Conservation (phyloP, 1,140 invertebrate genomes). For the Eciton burchellii region DNA sequence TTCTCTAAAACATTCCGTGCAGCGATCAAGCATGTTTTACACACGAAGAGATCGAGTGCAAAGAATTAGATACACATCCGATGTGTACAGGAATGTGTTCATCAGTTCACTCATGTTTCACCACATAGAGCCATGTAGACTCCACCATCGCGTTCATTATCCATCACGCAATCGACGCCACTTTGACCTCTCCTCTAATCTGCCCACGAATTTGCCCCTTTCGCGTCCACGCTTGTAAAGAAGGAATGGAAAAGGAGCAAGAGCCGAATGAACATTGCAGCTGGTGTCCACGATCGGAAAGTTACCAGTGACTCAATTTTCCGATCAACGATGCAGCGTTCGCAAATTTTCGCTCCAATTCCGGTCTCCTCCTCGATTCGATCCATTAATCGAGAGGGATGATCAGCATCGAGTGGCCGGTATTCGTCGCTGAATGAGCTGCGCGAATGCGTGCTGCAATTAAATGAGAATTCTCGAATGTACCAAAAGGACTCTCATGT, state of each 20-base stretch:
- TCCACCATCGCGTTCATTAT: neutral
- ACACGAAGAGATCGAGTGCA: slow-evolving; percentile 11
- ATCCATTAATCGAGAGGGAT: neutral
- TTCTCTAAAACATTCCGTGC: neutral
- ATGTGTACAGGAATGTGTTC: slow-evolving; percentile 12
- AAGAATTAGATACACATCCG: slow-evolving; percentile 14
- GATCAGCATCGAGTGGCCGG: neutral
- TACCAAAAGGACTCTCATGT: neutral
- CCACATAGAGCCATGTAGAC: neutral
- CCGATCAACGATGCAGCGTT: neutral
- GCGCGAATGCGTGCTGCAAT: neutral
- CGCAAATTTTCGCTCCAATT: neutral
- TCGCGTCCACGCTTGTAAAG: slow-evolving; percentile 53
- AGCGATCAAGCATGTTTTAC: neutral
- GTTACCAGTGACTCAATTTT: neutral
- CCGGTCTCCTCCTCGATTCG: neutral
- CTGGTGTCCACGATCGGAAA: neutral
- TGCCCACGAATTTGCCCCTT: slow-evolving; percentile 10
- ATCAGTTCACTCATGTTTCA: neutral
- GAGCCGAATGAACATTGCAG: slow-evolving; percentile 19
- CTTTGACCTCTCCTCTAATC: slow-evolving; percentile 33
- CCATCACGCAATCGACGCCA: slow-evolving; percentile 40
- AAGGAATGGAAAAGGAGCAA: slow-evolving; percentile 63
- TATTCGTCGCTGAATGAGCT: slow-evolving; percentile 2
- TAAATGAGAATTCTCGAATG: slow-evolving; percentile 6